These are phyloP conservation scores for Heliconius ethilla DNA, from an alignment of 2,888 invertebrate species.

Conservation along the genomic window DNA sequence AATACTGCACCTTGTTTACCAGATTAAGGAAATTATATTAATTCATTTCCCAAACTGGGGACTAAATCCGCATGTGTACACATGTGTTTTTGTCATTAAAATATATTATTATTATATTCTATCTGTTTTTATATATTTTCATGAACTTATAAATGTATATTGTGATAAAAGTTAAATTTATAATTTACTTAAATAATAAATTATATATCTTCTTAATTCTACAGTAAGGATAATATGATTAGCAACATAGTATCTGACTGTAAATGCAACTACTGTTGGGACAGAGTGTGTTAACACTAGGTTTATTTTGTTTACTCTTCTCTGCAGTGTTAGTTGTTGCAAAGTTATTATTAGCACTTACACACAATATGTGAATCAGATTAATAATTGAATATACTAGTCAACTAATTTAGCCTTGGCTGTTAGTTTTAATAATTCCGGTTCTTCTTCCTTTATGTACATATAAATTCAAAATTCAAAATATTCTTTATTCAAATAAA, in stretches of 20 bases:
- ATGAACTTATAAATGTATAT: too few species aligned
- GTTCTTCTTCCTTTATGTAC: background rate
- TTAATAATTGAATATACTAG: background rate
- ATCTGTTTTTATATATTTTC: too few species aligned
- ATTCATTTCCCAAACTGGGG: background rate
- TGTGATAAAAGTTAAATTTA: background rate
- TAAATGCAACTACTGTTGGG: background rate
- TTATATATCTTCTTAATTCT: background rate
- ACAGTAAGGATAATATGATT: background rate
- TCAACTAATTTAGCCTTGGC: constrained; percentile 12
- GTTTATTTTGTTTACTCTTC: background rate
- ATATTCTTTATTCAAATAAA: too few species aligned
- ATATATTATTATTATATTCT: too few species aligned
- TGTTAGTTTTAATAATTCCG: background rate
- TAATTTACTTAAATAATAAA: constrained; percentile 1
- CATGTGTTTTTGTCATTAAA: too few species aligned
- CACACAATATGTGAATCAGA: constrained; percentile 6
- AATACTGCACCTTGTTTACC: background rate
- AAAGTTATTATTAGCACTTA: background rate
- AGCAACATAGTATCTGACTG: too few species aligned
- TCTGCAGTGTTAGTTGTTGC: background rate
- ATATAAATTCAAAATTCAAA: too few species aligned
- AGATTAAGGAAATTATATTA: background rate
- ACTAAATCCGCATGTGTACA: too few species aligned
- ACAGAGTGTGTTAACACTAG: background rate